Percentiles rank a stretch among this genome's conserved stretches.
Evolutionary conservation across 2,113 vertebrate genomes (phyloP).

Genomic region (Embiotoca jacksoni): DNA sequence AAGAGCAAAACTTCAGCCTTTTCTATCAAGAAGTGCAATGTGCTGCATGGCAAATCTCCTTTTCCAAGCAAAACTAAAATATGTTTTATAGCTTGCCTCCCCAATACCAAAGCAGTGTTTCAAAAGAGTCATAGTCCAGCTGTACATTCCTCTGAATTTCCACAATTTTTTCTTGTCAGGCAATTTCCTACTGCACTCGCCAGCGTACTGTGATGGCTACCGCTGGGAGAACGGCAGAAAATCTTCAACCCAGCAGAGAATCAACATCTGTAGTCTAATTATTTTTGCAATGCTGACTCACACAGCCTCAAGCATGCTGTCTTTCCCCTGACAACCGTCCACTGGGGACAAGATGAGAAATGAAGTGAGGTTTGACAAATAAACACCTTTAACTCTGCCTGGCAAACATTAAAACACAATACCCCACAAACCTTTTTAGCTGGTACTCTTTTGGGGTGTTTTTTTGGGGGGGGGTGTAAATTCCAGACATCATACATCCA

Average conservation of each 20-base stretch:
- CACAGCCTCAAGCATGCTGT: not conserved
- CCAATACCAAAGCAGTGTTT: slow-evolving; percentile 28
- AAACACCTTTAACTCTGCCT: not conserved
- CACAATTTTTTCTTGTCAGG: not conserved
- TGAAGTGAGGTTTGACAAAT: not conserved
- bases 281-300: slow-evolving; percentile 17
- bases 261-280: slow-evolving; percentile 37
- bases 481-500: not conserved
- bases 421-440: not conserved
- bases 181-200: not conserved
- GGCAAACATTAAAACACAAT: not conserved
- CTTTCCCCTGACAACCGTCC: slow-evolving; percentile 15
- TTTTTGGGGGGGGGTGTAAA: not conserved
- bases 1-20: slow-evolving; percentile 2
- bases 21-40: not conserved
- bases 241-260: slow-evolving; percentile 14
- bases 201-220: slow-evolving; percentile 5
- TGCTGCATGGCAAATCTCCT: not conserved
- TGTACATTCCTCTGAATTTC: slow-evolving; percentile 9
- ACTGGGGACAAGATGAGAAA: not conserved
- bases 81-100: slow-evolving; percentile 26
- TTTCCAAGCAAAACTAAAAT: slow-evolving; percentile 3
- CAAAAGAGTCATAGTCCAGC: not conserved
- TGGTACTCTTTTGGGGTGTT: too few relatives aligned
- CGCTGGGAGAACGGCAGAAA: not conserved